Conservation (phyloP, 2,797 vertebrate species). For the Anguilla obscura region DNA sequence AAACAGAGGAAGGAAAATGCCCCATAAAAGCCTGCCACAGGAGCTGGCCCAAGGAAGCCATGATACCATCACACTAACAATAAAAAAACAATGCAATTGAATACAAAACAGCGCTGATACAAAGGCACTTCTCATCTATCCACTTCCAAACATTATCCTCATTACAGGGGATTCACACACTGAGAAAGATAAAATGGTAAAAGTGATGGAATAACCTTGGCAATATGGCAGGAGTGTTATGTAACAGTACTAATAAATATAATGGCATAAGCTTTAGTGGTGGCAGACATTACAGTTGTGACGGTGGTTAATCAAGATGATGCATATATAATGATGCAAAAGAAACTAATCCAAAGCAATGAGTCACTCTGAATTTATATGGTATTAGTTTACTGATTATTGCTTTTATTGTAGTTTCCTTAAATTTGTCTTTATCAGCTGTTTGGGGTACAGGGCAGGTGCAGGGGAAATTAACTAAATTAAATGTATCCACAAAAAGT, state of each 20-base stretch:
- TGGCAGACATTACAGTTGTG: neutral
- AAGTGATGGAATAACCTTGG: neutral
- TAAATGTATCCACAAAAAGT: neutral
- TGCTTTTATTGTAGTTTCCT: neutral
- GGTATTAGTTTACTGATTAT: neutral
- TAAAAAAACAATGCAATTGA: neutral
- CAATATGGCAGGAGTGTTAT: neutral
- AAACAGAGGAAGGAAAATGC: slow-evolving; percentile 53
- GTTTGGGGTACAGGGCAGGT: neutral
- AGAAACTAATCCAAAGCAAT: neutral
- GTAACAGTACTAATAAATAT: neutral
- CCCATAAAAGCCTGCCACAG: slow-evolving; percentile 77
- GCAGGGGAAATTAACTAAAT: neutral
- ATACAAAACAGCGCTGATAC: neutral
- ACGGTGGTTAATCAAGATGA: no score
- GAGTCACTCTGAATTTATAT: neutral
- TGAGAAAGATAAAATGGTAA: neutral
- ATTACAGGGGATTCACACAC: neutral
- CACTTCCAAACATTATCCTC: neutral
- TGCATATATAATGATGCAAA: neutral
- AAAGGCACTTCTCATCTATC: neutral
- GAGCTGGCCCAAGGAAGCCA: slow-evolving; percentile 44
- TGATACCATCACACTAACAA: neutral
- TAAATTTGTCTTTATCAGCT: neutral
- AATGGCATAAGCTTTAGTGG: neutral